These are phyloP conservation scores for Drosophila kikkawai DNA, from an alignment of 1,140 invertebrate species.

Conservation along the genomic window DNA sequence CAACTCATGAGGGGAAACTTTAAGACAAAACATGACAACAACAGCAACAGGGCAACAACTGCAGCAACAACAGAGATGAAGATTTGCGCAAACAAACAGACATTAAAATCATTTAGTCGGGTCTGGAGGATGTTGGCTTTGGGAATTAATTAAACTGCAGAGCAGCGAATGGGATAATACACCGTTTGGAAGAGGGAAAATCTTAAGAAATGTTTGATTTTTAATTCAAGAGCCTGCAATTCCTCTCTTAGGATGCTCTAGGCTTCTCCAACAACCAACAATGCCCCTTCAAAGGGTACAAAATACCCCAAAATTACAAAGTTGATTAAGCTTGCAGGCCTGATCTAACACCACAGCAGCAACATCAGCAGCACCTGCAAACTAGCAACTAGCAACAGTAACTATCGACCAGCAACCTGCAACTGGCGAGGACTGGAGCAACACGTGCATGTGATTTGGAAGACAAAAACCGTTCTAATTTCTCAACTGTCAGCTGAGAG, in stretches of 20 bases:
- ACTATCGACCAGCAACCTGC: conserved; percentile 35
- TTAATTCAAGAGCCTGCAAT: no score
- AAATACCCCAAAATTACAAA: conserved; percentile 40
- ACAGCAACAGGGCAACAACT: conserved; percentile 3
- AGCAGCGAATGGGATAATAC: conserved; percentile 1
- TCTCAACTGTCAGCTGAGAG: conserved; percentile 79
- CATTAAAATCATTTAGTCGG: conserved; percentile 45
- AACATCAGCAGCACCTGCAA: conserved; percentile 31
- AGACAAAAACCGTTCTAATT: conserved; percentile 81
- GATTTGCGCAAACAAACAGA: conserved; percentile 64
- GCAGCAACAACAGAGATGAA: conserved; percentile 13
- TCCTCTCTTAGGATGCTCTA: not conserved
- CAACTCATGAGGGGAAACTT: conserved; percentile 52
- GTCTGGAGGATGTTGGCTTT: conserved; percentile 14
- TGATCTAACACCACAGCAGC: conserved; percentile 52
- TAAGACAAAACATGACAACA: conserved; percentile 53
- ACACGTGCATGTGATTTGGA: conserved; percentile 80
- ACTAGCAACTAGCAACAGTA: conserved; percentile 30
- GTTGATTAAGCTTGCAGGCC: conserved; percentile 53
- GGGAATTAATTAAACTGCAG: not conserved
- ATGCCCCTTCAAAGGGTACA: not conserved
- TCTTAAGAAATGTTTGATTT: not conserved
- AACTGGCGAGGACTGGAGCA: conserved; percentile 41
- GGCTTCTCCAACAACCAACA: not conserved
- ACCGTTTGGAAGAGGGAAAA: not conserved